Percentiles rank a stretch among this genome's conserved stretches.
Evolutionary conservation across 2,113 vertebrate species (phyloP).

Genomic region (Forbesichthys agassizii): DNA sequence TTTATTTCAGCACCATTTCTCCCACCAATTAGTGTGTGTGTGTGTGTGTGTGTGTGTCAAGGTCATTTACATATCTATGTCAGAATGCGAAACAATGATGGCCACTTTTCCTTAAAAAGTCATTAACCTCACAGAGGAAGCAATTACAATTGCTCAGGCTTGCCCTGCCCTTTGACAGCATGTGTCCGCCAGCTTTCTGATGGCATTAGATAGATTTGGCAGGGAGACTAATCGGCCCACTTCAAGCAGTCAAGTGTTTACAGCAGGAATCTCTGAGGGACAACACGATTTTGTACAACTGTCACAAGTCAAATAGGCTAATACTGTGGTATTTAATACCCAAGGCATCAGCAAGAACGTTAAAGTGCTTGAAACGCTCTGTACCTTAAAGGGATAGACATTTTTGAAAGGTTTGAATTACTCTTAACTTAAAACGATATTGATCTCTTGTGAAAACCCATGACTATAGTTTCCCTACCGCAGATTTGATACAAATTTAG

Average conservation of each 20-base stretch:
- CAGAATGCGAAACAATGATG: constrained; percentile 43
- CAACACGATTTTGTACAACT: not conserved
- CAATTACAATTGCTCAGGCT: constrained; percentile 59
- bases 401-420: no score
- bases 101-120: constrained; percentile 58
- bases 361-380: no score
- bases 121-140: constrained; percentile 57
- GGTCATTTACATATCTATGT: constrained; percentile 57
- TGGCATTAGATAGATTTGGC: constrained; percentile 53
- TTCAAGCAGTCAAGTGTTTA: constrained; percentile 39
- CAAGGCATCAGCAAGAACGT: no score
- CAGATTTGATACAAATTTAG: no score
- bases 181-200: constrained; percentile 46
- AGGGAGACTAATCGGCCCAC: constrained; percentile 62
- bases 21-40: constrained; percentile 23
- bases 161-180: constrained; percentile 52
- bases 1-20: constrained; percentile 26
- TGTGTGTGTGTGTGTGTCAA: constrained; percentile 31
- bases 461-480: no score
- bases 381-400: no score
- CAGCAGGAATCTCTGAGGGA: constrained; percentile 34
- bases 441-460: no score
- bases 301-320: not conserved
- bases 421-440: no score
- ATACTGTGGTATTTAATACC: no score